phyloP scores from a whole-genome alignment of 2,888 invertebrate species.

The Gortyna flavago region DNA sequence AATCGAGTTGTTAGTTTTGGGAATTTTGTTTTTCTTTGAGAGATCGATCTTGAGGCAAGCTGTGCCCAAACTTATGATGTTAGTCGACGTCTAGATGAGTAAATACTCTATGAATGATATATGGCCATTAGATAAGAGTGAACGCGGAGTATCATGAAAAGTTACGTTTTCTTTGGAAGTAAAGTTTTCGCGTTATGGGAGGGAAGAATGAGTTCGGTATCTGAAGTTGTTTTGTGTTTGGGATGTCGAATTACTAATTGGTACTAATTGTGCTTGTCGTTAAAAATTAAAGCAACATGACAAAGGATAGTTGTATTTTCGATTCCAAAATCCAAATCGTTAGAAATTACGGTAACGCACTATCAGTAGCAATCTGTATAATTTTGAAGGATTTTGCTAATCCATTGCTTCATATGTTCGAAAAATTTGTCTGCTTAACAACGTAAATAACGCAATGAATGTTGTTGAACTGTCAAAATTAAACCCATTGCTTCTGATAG shows the following conservation, averaged over 20 bases:
- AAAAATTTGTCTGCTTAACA: too few species aligned
- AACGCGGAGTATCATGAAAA: constrained; percentile 36
- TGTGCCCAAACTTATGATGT: constrained; percentile 45
- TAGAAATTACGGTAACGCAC: too few species aligned
- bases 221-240: constrained; percentile 27
- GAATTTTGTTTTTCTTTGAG: constrained; percentile 46
- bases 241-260: constrained; percentile 5
- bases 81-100: constrained; percentile 47
- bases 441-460: too few species aligned
- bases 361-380: too few species aligned
- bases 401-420: too few species aligned
- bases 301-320: too few species aligned
- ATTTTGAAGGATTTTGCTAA: too few species aligned
- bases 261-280: not conserved
- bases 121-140: constrained; percentile 48
- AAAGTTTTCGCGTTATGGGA: constrained; percentile 29
- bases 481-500: too few species aligned
- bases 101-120: constrained; percentile 58
- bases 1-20: constrained; percentile 19
- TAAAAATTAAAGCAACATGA: not conserved
- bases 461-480: too few species aligned
- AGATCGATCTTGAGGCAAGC: constrained; percentile 47
- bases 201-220: constrained; percentile 7
- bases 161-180: constrained; percentile 31
- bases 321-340: too few species aligned